phyloP scores from a whole-genome alignment of 2,888 invertebrate species.

The Mesochorus sp. region DNA sequence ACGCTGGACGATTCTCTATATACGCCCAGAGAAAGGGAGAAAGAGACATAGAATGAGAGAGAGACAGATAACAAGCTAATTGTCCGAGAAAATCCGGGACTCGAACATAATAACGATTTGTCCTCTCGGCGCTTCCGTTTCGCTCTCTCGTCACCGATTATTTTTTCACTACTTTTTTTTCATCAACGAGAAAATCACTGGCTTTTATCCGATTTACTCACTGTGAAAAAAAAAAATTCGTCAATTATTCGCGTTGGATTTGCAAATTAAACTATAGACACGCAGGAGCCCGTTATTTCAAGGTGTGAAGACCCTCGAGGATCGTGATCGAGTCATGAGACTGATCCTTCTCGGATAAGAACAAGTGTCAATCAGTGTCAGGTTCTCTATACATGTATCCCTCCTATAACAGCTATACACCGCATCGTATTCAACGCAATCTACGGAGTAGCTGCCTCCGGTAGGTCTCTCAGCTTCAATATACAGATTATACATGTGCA shows the following conservation, averaged over 20 bases:
- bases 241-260: too few species aligned
- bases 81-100: conserved; percentile 3
- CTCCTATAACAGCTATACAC: conserved; percentile 9
- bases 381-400: conserved; percentile 35
- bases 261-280: too few species aligned
- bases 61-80: conserved; percentile 4
- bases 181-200: not conserved
- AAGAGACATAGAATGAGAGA: conserved; percentile 3
- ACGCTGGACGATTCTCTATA: conserved; percentile 16
- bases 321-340: conserved; percentile 56
- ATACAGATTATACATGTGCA: conserved; percentile 10
- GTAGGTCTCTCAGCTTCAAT: conserved; percentile 23
- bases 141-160: conserved; percentile 25
- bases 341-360: conserved; percentile 71
- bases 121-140: conserved; percentile 12
- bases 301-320: conserved; percentile 27
- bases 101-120: conserved; percentile 34
- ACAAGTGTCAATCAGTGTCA: conserved; percentile 79
- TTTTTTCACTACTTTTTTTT: conserved; percentile 26
- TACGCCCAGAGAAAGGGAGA: not conserved
- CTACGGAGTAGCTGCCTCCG: conserved; percentile 65
- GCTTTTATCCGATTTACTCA: not conserved
- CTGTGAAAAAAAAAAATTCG: not conserved
- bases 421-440: conserved; percentile 70
- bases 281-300: too few species aligned